Evolutionary conservation across 2,113 vertebrate species (phyloP).

Genomic region (cattle (Bos taurus)): ARS-UCD2.0 NC_037344.1:62731001-62731500

Average conservation of each 20-base stretch:
- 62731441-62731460: not conserved
- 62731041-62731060: not conserved
- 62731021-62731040: not conserved
- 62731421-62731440: not conserved
- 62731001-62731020: not conserved
- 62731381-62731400: not conserved
- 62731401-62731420: not conserved
- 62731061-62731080: not conserved
- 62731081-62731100: not conserved
- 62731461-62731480: not conserved
- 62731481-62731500: not conserved
- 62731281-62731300: not conserved
- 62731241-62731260: not conserved
- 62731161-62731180: not conserved
- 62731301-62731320: not conserved
- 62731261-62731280: not conserved
- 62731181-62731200: not conserved
- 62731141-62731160: not conserved
- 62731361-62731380: not conserved
- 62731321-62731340: not conserved
- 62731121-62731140: not conserved
- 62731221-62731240: not conserved
- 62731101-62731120: not conserved
- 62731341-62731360: not conserved
- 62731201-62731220: not conserved